Base-by-base conservation (phyloP, 2,797 vertebrate species). In the Hydrolagus colliei region DNA sequence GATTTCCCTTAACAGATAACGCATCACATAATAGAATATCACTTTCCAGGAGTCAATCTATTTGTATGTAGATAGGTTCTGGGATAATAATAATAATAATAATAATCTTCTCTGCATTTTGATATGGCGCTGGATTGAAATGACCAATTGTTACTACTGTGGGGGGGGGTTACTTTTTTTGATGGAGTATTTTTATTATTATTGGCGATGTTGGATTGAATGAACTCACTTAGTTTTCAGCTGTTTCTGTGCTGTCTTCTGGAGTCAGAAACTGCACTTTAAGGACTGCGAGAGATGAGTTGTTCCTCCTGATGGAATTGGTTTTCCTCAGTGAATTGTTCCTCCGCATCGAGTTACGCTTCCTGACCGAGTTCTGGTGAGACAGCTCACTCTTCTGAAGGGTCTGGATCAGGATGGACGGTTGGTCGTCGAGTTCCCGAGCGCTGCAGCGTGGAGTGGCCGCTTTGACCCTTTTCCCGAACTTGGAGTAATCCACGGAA, bases 321-420 rank as follows among this genome's bases (percentile, higher is more conserved):
- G 92, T 92, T 88, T 95, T 91, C 20, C 97, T 90, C 88, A 98
- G 95, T 87, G 95, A 95, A 92, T 98, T 98, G 94, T 90, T 96
- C 84, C 96, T 95, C 2, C 97, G 89, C 91, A 98, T 98, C 82
- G 97, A 99, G 89, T 98, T 98, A 27, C 96, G 95, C 87, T 99
- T 99, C 88, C 97, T 89, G 90, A 98, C 92, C 1, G 97, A 98
- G 92, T 99, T 99, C 89, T 99, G 98, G 88, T 98, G 97, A 7
- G 97, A 98, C 87, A 99, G 92, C 90, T 99, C 98, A 0, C 96
- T 98, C 91, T 97, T 99, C 92, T 98, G 97, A n/a, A 99, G 94
- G 0, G 96, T 97, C 89, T 98, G 97, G 90, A 98, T 98, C 10
- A 99, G 90, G 88, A 99, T 99, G 87, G 96, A 98, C 0, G 98